Evolutionary conservation across 1,140 invertebrate species (phyloP).

Genomic region (Eupristina koningsbergeri): DNA sequence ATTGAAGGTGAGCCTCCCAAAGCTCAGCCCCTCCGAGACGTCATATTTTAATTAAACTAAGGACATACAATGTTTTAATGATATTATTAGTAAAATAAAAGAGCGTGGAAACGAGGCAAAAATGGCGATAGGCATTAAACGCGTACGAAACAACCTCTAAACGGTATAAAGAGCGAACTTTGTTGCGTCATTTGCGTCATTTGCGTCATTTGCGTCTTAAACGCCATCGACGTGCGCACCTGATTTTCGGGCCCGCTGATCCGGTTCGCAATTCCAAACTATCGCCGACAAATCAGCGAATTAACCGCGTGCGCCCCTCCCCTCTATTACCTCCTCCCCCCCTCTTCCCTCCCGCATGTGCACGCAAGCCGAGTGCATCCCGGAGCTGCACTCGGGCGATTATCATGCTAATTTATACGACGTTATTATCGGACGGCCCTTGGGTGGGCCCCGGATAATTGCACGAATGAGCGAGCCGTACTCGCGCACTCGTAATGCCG

Average conservation of each 20-base stretch:
- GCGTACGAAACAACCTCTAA: background rate
- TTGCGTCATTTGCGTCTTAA: background rate
- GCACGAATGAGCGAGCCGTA: slow-evolving; percentile 6
- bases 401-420: slow-evolving; percentile 47
- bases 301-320: slow-evolving; percentile 5
- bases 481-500: background rate
- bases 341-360: too few species aligned
- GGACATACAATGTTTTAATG: slow-evolving; percentile 22
- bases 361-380: background rate
- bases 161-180: slow-evolving; percentile 5
- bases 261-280: slow-evolving; percentile 49
- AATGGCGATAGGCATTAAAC: background rate
- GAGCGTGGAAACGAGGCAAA: background rate
- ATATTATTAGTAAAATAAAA: background rate
- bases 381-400: background rate
- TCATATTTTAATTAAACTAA: slow-evolving; percentile 13
- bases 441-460: slow-evolving; percentile 57
- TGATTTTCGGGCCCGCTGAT: too few species aligned
- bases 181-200: slow-evolving; percentile 1
- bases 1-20: background rate
- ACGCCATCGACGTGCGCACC: too few species aligned
- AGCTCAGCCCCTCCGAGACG: background rate
- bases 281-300: slow-evolving; percentile 40
- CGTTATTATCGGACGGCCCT: slow-evolving; percentile 37
- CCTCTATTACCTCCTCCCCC: background rate